Evolutionary conservation across 2,113 vertebrate species (phyloP).

Genomic region (Ia io): DNA sequence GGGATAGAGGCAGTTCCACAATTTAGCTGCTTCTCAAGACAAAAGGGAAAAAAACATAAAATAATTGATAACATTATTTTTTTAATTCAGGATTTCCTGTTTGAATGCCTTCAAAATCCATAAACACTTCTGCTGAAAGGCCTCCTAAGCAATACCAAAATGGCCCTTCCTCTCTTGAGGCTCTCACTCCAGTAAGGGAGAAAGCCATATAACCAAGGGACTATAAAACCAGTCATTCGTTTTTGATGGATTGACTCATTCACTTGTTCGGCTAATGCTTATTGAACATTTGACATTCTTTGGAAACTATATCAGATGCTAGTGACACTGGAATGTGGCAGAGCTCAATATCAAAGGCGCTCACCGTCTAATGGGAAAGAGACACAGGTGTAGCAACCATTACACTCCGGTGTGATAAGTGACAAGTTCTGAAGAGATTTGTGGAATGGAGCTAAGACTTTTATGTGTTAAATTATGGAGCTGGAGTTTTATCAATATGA

Average conservation of each 20-base stretch:
- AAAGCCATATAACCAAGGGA: not conserved
- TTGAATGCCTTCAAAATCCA: not conserved
- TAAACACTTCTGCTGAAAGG: not conserved
- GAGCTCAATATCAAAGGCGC: not conserved
- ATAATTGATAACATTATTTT: not conserved
- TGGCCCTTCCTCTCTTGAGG: not conserved
- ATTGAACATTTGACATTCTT: not conserved
- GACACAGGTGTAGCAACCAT: not conserved
- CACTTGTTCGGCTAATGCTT: not conserved
- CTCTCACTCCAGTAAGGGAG: not conserved
- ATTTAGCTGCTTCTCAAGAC: not conserved
- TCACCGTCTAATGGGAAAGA: not conserved
- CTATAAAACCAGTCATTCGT: not conserved
- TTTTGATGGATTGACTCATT: not conserved
- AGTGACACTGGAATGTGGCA: not conserved
- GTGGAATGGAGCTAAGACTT: not conserved
- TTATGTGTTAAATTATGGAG: not conserved
- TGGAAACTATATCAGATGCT: not conserved
- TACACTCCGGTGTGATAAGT: not conserved
- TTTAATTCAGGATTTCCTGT: not conserved
- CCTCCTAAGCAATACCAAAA: not conserved
- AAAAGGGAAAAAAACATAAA: not conserved
- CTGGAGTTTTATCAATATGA: not conserved
- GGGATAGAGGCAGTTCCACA: not conserved
- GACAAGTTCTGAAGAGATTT: not conserved